These are phyloP conservation scores for Chloebia gouldiae DNA, from an alignment of 2,113 vertebrate genomes.

Conservation along the genomic window DNA sequence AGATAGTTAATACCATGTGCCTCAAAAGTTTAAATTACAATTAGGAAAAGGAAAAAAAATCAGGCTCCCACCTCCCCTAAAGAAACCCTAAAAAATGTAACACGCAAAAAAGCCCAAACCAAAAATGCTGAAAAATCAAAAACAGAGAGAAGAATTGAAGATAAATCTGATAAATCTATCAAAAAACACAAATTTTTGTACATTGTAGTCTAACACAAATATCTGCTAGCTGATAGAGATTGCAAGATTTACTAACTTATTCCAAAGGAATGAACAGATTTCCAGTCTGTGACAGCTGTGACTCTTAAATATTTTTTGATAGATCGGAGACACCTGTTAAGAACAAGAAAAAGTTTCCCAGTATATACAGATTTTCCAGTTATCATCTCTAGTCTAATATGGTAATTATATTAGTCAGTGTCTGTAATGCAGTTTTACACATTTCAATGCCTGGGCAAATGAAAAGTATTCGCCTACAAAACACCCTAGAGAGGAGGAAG, in stretches of 20 bases:
- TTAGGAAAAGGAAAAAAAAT: neutral
- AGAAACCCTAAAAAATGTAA: neutral
- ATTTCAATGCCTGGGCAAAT: neutral
- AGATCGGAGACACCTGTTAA: neutral
- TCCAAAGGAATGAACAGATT: neutral
- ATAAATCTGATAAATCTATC: neutral
- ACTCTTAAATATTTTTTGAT: neutral
- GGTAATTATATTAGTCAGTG: neutral
- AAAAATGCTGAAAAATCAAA: neutral
- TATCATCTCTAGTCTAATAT: neutral
- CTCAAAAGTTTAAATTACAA: neutral
- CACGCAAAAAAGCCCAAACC: rapidly evolving
- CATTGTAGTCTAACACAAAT: neutral
- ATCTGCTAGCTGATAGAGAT: neutral
- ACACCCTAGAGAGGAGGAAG: rapidly evolving
- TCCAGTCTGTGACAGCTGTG: neutral
- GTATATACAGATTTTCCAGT: neutral
- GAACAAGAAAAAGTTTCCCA: neutral
- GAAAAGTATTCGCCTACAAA: neutral
- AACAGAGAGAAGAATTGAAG: neutral
- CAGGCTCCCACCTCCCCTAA: rapidly evolving
- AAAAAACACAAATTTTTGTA: neutral
- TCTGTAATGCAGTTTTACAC: neutral
- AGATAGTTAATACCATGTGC: neutral
- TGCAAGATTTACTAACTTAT: neutral